Evolutionary conservation across 2,797 vertebrate species (phyloP).

Genomic region (Onychomys leucogaster): DNA sequence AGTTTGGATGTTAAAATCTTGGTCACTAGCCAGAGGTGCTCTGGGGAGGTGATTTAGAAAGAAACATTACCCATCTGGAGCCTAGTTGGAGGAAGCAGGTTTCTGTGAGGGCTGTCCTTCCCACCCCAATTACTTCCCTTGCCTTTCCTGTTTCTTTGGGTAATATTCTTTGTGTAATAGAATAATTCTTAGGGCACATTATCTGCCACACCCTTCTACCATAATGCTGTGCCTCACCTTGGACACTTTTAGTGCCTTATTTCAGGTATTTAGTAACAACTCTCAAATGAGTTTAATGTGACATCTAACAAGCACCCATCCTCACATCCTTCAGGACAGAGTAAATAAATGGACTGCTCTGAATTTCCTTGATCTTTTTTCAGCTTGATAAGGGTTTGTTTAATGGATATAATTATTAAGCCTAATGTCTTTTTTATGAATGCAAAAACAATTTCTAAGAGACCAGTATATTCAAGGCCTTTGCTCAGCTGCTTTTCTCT

Average conservation of each 20-base stretch:
- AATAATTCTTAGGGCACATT: not conserved
- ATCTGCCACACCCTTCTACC: not conserved
- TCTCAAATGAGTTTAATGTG: slow-evolving; percentile 24
- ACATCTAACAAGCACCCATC: not conserved
- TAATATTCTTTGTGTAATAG: not conserved
- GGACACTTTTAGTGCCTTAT: not conserved
- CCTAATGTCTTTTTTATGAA: slow-evolving; percentile 12
- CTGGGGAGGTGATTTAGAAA: not conserved
- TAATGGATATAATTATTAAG: slow-evolving; percentile 10
- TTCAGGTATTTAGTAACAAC: not conserved
- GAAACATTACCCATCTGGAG: not conserved
- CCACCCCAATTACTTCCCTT: not conserved
- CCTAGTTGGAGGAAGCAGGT: not conserved
- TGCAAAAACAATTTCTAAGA: slow-evolving; percentile 21
- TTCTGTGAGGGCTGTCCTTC: too few species aligned
- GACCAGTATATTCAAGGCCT: not conserved
- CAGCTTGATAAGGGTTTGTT: slow-evolving; percentile 7
- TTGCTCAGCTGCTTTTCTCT: not conserved
- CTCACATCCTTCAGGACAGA: slow-evolving; percentile 10
- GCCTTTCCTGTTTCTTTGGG: not conserved
- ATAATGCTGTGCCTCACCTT: not conserved
- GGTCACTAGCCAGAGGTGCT: not conserved
- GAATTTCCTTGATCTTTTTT: slow-evolving; percentile 49
- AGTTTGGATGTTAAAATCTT: not conserved
- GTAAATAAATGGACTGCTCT: not conserved